These are phyloP conservation scores for Cybosia mesomella DNA, from an alignment of 2,888 invertebrate genomes.

Conservation along the genomic window DNA sequence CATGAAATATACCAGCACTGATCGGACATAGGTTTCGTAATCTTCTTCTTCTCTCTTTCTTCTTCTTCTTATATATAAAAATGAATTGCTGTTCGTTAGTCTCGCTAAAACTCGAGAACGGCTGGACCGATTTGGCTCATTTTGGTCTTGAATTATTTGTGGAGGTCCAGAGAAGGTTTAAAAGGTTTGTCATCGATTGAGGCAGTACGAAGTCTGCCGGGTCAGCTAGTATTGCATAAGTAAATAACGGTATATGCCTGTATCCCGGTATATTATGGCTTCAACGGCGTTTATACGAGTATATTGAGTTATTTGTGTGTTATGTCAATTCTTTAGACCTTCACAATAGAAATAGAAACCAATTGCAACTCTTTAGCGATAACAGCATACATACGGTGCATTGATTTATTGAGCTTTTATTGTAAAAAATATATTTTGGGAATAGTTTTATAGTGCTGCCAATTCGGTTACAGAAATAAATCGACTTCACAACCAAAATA, in stretches of 20 bases:
- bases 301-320: constrained; percentile 2
- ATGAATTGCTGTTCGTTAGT: no score
- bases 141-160: no score
- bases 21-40: not conserved
- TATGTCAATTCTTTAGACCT: not conserved
- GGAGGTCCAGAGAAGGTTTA: no score
- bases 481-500: not conserved
- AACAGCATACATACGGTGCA: constrained; percentile 1
- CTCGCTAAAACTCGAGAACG: no score
- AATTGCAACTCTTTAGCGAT: not conserved
- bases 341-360: not conserved
- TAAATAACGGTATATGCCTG: not conserved
- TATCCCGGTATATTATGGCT: not conserved
- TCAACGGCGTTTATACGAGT: not conserved
- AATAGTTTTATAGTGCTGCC: not conserved
- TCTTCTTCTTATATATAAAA: no score
- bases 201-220: no score
- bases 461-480: not conserved
- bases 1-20: not conserved
- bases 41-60: no score
- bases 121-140: no score
- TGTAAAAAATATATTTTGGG: not conserved
- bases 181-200: no score
- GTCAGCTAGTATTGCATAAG: no score
- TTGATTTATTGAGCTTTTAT: not conserved